Base-by-base conservation (phyloP, 2,113 vertebrate species). In the Triplophysa siluroides region DNA sequence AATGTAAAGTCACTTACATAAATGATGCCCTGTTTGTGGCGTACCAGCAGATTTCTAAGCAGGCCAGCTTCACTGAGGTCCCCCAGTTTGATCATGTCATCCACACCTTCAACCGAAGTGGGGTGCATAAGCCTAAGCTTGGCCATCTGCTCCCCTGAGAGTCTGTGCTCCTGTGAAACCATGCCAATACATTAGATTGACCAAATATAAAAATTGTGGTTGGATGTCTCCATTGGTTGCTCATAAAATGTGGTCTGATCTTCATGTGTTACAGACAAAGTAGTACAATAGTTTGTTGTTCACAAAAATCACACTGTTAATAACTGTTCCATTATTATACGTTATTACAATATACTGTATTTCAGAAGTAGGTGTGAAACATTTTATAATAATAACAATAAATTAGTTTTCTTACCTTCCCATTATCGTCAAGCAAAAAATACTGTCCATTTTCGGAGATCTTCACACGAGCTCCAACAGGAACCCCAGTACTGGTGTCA, bases 61-160 rank as follows among this genome's bases (percentile, higher is more conserved):
- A 98, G 93, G 24, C 94, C 94, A 0, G 96, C 97, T 90, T 99
- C 96, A 0, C 93, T 92, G 88, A 98, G 91, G 69, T 99, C 97
- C 10, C 95, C 97, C 0, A 99, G 92, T 56, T 85, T 43, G 83
- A 98, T 97, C 97, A 99, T 98, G 90, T 98, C 96, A 2, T 98
- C 95, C 23, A 98, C 95, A 0, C 95, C 96, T 43, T 93, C 91
- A 21, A 87, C 92, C 0, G 94, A 97, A 18, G 93, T 95, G 0
- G 94, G 94, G 86, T 98, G 96, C 97, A 99, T 98, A 47, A 90
- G 84, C 23, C 18, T 89, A 78, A 98, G 89, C n/a, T 83, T 82
- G 26, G 84, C 86, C 47, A 92, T 88, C 82, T 93, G 89, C 50
- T 89, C 90, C 14, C 78, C 74, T 0, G 56, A 87, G 83, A 98